Evolutionary conservation across 2,797 vertebrate genomes (phyloP).

Genomic region (Molossus alvarezi): DNA sequence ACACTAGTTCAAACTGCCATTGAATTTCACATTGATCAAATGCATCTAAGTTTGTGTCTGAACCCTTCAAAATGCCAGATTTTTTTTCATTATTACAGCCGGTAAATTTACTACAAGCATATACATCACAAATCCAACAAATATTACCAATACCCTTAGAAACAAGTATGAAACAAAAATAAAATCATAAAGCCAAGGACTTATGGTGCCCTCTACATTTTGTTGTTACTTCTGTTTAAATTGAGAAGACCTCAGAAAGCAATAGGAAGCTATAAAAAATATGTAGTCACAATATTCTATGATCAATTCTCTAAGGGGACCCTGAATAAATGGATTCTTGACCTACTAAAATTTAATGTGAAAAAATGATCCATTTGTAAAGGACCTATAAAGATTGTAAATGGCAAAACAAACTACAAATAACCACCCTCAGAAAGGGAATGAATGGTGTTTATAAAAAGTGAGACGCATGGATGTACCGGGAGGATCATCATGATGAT

Average conservation of each 20-base stretch:
- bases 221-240: conserved; percentile 73
- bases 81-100: conserved; percentile 1
- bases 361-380: conserved; percentile 80
- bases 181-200: conserved; percentile 49
- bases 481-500: conserved; percentile 73
- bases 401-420: conserved; percentile 74
- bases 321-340: conserved; percentile 77
- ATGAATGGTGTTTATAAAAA: conserved; percentile 76
- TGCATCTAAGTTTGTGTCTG: background rate
- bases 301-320: conserved; percentile 71
- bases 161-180: conserved; percentile 66
- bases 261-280: conserved; percentile 74
- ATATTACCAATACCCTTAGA: conserved; percentile 40
- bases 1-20: conserved; percentile 27
- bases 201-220: conserved; percentile 35
- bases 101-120: conserved; percentile 38
- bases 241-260: conserved; percentile 71
- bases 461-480: conserved; percentile 57
- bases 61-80: conserved; percentile 1
- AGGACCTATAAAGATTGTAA: conserved; percentile 67
- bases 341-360: conserved; percentile 82
- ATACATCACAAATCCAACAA: conserved; percentile 61
- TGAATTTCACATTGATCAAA: conserved; percentile 12
- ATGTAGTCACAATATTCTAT: conserved; percentile 68
- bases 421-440: conserved; percentile 75